These are phyloP conservation scores for Hemibagrus guttatus DNA, from an alignment of 2,797 vertebrate species.

Conservation along the genomic window DNA sequence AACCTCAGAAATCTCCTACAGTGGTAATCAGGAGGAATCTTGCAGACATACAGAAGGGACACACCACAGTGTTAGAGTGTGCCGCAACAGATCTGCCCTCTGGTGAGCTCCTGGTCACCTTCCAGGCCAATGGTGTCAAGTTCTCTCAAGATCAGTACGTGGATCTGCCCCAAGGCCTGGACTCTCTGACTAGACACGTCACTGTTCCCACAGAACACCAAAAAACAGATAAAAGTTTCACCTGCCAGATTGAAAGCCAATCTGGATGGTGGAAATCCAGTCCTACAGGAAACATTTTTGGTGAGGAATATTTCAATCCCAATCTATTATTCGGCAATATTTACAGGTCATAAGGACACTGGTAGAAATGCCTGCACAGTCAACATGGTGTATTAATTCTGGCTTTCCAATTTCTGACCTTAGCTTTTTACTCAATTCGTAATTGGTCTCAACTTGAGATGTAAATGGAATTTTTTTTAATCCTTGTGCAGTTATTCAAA, in stretches of 20 bases:
- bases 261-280: constrained; percentile 23
- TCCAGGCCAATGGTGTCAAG: constrained; percentile 39
- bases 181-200: constrained; percentile 56
- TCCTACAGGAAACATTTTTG: constrained; percentile 57
- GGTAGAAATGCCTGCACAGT: no score
- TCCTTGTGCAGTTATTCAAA: no score
- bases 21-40: constrained; percentile 65
- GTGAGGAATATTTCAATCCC: constrained; percentile 52
- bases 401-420: no score
- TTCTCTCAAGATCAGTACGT: constrained; percentile 46
- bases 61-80: constrained; percentile 62
- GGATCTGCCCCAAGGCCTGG: constrained; percentile 49
- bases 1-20: constrained; percentile 28
- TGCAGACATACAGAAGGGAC: constrained; percentile 31
- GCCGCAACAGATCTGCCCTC: constrained; percentile 56
- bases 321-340: no score
- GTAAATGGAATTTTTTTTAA: no score
- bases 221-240: constrained; percentile 41
- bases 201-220: constrained; percentile 3
- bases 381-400: no score
- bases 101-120: constrained; percentile 60
- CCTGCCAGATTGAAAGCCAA: constrained; percentile 62
- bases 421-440: no score
- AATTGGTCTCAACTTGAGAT: no score
- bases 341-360: no score